A percentile compares a stretch with the other conserved stretches of the same genome.
These are phyloP conservation scores for Pantelozetes paolii DNA, from an alignment of 2,888 invertebrate genomes.

Conservation along the genomic window DNA sequence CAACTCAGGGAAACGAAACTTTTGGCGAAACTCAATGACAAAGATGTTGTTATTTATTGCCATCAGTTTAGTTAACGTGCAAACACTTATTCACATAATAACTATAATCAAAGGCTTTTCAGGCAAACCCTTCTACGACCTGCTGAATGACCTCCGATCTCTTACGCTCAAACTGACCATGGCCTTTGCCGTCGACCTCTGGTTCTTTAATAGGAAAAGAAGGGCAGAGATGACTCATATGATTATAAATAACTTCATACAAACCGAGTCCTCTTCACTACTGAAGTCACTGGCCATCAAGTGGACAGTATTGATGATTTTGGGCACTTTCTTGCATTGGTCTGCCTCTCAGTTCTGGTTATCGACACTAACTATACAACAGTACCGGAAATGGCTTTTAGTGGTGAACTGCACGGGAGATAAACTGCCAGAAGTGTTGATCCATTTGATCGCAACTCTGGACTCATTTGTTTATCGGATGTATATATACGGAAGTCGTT, in stretches of 20 bases:
- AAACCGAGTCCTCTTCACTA: conserved; percentile 7
- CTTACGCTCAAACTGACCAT: conserved; percentile 39
- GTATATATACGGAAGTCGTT: conserved; percentile 38
- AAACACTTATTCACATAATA: conserved; percentile 18
- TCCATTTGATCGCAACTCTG: conserved; percentile 38
- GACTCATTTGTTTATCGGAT: conserved; percentile 40
- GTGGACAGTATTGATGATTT: conserved; percentile 34
- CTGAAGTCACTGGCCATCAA: conserved; percentile 20
- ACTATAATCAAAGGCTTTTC: conserved; percentile 12
- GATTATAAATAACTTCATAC: conserved; percentile 25
- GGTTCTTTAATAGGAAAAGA: conserved; percentile 28
- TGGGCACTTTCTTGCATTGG: conserved; percentile 36
- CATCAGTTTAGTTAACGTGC: conserved; percentile 34
- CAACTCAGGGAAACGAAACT: conserved; percentile 26
- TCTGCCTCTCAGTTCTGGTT: conserved; percentile 39
- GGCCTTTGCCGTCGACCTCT: conserved; percentile 39
- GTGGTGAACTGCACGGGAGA: conserved; percentile 37
- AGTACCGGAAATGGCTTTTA: conserved; percentile 34
- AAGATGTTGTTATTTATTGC: conserved; percentile 27
- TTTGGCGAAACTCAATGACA: conserved; percentile 36
- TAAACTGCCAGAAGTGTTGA: conserved; percentile 33
- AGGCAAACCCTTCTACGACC: conserved; percentile 22
- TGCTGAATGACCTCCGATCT: conserved; percentile 36
- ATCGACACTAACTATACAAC: conserved; percentile 32
- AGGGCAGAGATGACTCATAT: conserved; percentile 36